Evolutionary conservation across 2,113 vertebrate species (phyloP).

Genomic region (Charina bottae): DNA sequence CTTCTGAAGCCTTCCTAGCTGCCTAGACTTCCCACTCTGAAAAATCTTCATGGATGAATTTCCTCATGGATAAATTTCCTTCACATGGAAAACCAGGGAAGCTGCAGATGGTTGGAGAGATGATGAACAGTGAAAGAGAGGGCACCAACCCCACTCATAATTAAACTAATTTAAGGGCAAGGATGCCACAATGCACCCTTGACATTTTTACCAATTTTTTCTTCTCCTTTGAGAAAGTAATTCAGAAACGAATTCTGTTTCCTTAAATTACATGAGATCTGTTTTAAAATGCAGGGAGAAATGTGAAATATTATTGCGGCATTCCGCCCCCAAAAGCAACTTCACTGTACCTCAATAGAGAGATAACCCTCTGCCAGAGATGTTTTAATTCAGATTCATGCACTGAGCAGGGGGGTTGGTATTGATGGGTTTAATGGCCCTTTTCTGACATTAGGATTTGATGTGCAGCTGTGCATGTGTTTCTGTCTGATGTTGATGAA

Average conservation of each 20-base stretch:
- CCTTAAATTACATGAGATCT: neutral
- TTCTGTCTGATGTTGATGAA: neutral
- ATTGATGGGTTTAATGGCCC: neutral
- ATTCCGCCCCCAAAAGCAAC: neutral
- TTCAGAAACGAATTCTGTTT: neutral
- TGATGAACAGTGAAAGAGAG: no score
- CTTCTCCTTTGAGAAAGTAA: neutral
- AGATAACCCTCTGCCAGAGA: neutral
- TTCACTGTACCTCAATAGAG: neutral
- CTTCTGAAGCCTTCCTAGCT: no score
- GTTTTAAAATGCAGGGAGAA: neutral
- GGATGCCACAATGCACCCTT: neutral
- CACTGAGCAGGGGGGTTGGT: neutral
- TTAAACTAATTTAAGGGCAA: neutral
- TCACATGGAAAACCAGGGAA: no score
- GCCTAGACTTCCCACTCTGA: no score
- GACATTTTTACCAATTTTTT: neutral
- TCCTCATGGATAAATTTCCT: no score
- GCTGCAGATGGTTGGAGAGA: no score
- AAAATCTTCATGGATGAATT: no score
- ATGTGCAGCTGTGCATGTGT: neutral
- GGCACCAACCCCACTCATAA: no score
- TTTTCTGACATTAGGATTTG: neutral
- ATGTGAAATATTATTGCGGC: neutral
- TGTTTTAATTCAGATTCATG: neutral